Percentiles rank a stretch among this genome's conserved stretches.
These are phyloP conservation scores for Chloropsis hardwickii DNA, from an alignment of 2,113 vertebrate species.

Conservation along the genomic window DNA sequence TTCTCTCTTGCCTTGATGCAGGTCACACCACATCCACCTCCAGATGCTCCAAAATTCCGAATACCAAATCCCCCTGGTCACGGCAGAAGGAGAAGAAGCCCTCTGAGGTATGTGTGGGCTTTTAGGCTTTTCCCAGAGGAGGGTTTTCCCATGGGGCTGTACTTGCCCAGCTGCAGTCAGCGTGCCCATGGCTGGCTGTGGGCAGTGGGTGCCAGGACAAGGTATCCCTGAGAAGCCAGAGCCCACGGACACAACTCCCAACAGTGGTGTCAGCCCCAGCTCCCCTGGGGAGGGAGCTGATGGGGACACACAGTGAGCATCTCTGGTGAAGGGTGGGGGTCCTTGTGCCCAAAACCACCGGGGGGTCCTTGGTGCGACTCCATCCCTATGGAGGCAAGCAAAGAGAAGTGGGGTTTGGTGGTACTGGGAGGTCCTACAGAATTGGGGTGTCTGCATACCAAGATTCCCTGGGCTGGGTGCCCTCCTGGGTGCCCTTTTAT, in stretches of 20 bases:
- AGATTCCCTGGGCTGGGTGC: background rate
- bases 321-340: background rate
- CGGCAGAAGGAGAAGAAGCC: conserved; percentile 94
- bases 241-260: background rate
- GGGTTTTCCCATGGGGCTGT: background rate
- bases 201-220: background rate
- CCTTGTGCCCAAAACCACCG: background rate
- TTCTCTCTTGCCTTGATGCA: conserved; percentile 48
- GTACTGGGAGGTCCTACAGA: fast-evolving
- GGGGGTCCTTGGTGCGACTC: background rate
- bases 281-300: background rate
- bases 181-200: fast-evolving
- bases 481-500: background rate
- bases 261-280: fast-evolving
- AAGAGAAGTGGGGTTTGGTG: background rate
- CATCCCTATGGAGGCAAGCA: background rate
- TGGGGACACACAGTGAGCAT: fast-evolving
- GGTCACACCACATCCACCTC: conserved; percentile 89
- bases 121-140: background rate
- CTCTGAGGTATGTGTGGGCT: conserved; percentile 82
- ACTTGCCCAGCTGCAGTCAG: background rate
- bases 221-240: background rate
- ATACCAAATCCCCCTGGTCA: conserved; percentile 87
- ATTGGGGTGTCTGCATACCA: fast-evolving
- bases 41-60: conserved; percentile 86